Base-by-base conservation (phyloP, 2,113 vertebrate genomes). In the Petrocephalus microphthalmus region DNA sequence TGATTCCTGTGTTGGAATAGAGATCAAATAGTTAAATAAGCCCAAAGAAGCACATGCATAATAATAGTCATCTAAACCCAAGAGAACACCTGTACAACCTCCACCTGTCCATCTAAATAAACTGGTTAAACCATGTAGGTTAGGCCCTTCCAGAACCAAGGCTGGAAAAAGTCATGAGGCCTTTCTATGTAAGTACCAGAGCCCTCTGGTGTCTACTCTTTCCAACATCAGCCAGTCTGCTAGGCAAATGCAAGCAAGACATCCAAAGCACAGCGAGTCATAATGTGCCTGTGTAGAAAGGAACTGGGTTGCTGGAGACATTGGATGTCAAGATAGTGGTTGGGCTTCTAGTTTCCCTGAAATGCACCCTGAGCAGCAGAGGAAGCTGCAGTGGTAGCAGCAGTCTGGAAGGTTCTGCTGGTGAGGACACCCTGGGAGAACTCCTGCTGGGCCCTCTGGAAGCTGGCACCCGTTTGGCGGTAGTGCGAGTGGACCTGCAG, bases 401-500 rank as follows among this genome's bases (percentile, higher is more conserved):
- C 96, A 0, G 51, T 95, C 92, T 97, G 98, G 93, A 99, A 95
- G 88, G 93, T 93, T 87, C 94, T 93, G 95, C 94, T 99, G 91
- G 93, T 95, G 91, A 99, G 93, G 91, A 99, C 97, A 54, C 96
- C 98, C 7, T 95, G 95, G 88, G 98, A 98, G 90, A 99, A 98
- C 93, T 99, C 98, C 67, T 97, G 96, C 91, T 99, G 98, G 1
- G 98, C 98, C 90, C 97, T 97, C 85, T 96, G 95, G 95, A 99
- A 99, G 91, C 97, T 99, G 91, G 98, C 98, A 25, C 98, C 97
- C 0, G 98, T 97, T 86, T 96, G 94, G 45, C 98, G 96, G 87
- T 99, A 99, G 89, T 96, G 94, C 3, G 96, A 96, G 52, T 99
- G 98, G 64, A 99, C 97, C 98, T 99, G 89, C 54, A 78, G 86